Conservation (phyloP, 2,888 invertebrate genomes). For the Morpho achilles region DNA sequence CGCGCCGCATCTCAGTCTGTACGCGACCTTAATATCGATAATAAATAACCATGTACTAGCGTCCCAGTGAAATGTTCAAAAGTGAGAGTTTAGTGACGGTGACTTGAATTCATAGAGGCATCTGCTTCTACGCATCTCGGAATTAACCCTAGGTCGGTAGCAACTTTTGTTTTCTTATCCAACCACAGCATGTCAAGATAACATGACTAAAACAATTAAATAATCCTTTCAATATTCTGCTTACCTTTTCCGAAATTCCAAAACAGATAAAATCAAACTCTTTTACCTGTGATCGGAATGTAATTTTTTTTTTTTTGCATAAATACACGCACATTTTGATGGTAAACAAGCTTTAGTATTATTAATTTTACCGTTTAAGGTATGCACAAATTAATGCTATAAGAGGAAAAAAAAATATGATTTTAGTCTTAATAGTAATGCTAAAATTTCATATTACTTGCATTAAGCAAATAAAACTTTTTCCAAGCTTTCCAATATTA, state of each 20-base stretch:
- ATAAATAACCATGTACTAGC: conserved; percentile 32
- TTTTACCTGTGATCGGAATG: too few relatives aligned
- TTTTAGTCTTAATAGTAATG: too few relatives aligned
- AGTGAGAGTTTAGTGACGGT: conserved; percentile 64
- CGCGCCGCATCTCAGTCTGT: conserved; percentile 30
- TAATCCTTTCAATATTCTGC: background rate
- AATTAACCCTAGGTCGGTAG: conserved; percentile 67
- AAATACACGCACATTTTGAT: too few relatives aligned
- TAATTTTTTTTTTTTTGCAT: too few relatives aligned
- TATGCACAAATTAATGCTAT: too few relatives aligned
- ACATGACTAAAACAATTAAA: conserved; percentile 58
- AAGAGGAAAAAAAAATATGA: too few relatives aligned
- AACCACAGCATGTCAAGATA: conserved; percentile 48
- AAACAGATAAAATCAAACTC: too few relatives aligned
- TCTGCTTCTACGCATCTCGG: conserved; percentile 48
- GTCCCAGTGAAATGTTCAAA: conserved; percentile 50
- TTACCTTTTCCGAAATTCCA: background rate
- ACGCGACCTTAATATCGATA: conserved; percentile 36
- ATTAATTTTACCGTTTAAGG: too few relatives aligned
- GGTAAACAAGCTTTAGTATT: too few relatives aligned
- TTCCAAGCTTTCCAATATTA: too few relatives aligned
- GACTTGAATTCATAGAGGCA: conserved; percentile 38
- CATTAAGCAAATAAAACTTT: too few relatives aligned
- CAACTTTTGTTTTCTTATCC: conserved; percentile 58
- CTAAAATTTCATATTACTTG: too few relatives aligned